Base-by-base conservation (phyloP, 1,140 invertebrate genomes). In the Leptonema lineaticorne region DNA sequence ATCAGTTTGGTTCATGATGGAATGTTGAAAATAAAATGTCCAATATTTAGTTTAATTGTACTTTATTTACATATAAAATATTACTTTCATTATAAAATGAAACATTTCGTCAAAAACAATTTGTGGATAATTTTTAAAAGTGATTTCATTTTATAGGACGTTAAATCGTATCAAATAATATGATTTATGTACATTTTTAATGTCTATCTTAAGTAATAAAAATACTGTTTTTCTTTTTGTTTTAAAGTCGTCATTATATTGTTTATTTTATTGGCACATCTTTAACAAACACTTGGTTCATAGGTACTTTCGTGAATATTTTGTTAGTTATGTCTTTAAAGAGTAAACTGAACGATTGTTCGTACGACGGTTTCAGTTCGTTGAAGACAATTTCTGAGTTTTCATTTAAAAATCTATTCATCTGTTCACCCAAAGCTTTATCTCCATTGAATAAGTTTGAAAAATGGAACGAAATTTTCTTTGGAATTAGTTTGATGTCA, bases 321-420 rank as follows among this genome's bases (percentile, higher is more conserved):
- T 85, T 83, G 71, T 88, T 87, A 0, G 82, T 81, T 3, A 89
- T 79, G 62, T 88, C 83, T 58, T 81, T 79, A 71, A 89, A 88
- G 0, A 88, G 82, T 1, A 82, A 75, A 30, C 85, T 84, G 41
- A 89, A 84, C 7, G 85, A 84, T 63, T 87, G 81, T 71, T 89
- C 84, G 68, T 88, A 88, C 0, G 87, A 81, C 6, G 79, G 77
- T 70, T 87, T 85, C 27, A 89, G 74, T 74, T 89, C 88, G 60
- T 86, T 85, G 72, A 88, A 88, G 0, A 89, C 81, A 1, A 86
- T 76, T 18, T 87, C 84, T 57, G 87, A 85, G 73, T 90, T 89
- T 14, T 88, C 83, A 69, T 89, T 89, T 0, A 90, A 76, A 74
- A 90, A 88, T 11, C 78, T 72, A 73, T 84, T 85, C 83, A 84